Percentiles rank a stretch among this genome's conserved stretches.
Evolutionary conservation across 2,888 invertebrate species (phyloP).

Genomic region (Julus scandinavius): DNA sequence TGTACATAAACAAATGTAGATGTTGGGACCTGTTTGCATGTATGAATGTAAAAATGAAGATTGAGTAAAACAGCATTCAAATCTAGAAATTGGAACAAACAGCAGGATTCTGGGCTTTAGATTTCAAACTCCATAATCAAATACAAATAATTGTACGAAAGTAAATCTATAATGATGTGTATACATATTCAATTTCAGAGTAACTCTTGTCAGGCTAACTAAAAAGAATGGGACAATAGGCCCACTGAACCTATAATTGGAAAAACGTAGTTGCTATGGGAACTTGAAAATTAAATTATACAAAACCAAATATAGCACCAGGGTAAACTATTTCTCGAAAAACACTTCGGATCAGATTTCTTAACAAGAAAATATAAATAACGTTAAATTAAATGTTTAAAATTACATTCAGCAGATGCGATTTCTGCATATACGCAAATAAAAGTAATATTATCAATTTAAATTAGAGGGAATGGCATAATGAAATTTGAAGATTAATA

Average conservation of each 20-base stretch:
- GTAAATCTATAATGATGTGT: not conserved
- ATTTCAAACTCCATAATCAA: not conserved
- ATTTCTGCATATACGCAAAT: not conserved
- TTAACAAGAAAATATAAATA: not conserved
- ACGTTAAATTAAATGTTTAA: not conserved
- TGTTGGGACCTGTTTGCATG: no score
- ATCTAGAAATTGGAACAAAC: not conserved
- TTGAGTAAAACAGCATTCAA: not conserved
- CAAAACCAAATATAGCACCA: not conserved
- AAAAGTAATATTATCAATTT: not conserved
- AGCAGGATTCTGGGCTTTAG: not conserved
- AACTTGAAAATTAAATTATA: not conserved
- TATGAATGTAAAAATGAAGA: not conserved
- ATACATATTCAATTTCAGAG: not conserved
- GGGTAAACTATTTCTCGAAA: not conserved
- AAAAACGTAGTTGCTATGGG: not conserved
- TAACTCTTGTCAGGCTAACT: not conserved
- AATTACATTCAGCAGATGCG: not conserved
- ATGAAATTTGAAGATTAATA: not conserved
- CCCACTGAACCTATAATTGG: not conserved
- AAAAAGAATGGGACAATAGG: not conserved
- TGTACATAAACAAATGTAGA: no score
- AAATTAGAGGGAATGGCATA: not conserved
- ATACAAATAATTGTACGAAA: not conserved
- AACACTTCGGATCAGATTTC: not conserved